Conservation (phyloP, 2,888 invertebrate genomes). For the Caenorhabditis macrosperma region DNA sequence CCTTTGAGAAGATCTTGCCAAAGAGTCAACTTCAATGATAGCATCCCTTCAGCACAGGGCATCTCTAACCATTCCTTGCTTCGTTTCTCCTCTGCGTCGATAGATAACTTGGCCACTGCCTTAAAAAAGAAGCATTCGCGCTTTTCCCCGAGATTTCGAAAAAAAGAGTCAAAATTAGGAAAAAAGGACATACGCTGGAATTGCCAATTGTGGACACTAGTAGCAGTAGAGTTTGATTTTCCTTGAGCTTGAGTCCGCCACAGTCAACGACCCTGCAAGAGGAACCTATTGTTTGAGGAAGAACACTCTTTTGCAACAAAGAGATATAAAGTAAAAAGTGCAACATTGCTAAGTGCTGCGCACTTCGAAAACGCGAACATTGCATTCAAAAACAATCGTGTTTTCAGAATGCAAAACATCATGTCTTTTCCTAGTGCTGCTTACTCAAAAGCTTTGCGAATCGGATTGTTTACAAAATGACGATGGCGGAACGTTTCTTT, state of each 20-base stretch:
- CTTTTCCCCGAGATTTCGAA: neutral
- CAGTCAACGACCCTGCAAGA: constrained; percentile 71
- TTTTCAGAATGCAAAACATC: constrained; percentile 16
- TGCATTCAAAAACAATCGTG: neutral
- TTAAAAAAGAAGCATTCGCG: constrained; percentile 18
- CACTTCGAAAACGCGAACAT: neutral
- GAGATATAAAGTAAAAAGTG: too few species aligned
- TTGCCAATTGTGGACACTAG: constrained; percentile 57
- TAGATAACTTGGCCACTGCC: constrained; percentile 54
- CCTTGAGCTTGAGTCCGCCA: constrained; percentile 66
- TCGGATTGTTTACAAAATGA: constrained; percentile 54
- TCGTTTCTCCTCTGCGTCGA: constrained; percentile 56
- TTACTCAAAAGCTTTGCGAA: constrained; percentile 48
- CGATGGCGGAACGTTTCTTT: constrained; percentile 47
- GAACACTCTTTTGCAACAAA: too few species aligned
- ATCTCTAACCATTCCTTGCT: constrained; percentile 72
- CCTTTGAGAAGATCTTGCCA: constrained; percentile 73
- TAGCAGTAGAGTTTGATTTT: constrained; percentile 61
- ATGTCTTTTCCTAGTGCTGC: constrained; percentile 36
- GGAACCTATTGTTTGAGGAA: constrained; percentile 39
- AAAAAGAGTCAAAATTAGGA: constrained; percentile 1
- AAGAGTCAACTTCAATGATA: constrained; percentile 67
- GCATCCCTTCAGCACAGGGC: constrained; percentile 63
- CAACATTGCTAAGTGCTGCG: too few species aligned
- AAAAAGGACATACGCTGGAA: constrained; percentile 20